phyloP scores from a whole-genome alignment of 1,140 invertebrate genomes.

The Macrobrachium nipponense region DNA sequence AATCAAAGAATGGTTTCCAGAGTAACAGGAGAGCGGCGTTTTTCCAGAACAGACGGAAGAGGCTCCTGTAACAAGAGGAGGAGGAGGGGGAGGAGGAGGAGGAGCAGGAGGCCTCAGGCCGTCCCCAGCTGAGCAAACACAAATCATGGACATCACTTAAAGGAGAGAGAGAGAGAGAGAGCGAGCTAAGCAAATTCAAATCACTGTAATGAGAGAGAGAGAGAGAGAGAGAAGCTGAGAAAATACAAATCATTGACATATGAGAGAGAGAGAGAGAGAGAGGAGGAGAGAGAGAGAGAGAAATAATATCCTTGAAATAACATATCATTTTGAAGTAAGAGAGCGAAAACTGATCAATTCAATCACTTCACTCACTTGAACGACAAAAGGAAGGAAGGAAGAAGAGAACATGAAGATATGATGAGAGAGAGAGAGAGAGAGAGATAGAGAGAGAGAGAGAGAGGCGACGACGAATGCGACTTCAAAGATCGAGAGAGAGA shows the following conservation, averaged over 20 bases:
- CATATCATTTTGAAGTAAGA: too few relatives aligned
- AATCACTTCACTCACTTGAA: too few relatives aligned
- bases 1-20: too few relatives aligned
- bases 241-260: too few relatives aligned
- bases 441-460: neutral
- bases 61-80: neutral
- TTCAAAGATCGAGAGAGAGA: neutral
- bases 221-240: constrained; percentile 35
- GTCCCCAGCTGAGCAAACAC: neutral
- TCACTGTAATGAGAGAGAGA: neutral
- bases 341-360: too few relatives aligned
- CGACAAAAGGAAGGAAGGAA: too few relatives aligned
- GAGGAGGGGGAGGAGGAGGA: constrained; percentile 26
- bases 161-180: neutral
- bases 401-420: neutral
- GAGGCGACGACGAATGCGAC: too few relatives aligned
- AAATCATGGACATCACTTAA: too few relatives aligned
- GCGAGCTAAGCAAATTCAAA: neutral
- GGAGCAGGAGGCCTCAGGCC: constrained; percentile 8
- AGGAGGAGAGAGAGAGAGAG: neutral
- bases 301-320: too few relatives aligned
- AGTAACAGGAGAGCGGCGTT: neutral
- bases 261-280: constrained; percentile 36
- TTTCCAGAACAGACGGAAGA: neutral
- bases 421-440: neutral